A percentile compares a stretch with the other conserved stretches of the same genome.
Conservation (phyloP, 2,797 vertebrate species). For the Macroramphosus scolopax region DNA sequence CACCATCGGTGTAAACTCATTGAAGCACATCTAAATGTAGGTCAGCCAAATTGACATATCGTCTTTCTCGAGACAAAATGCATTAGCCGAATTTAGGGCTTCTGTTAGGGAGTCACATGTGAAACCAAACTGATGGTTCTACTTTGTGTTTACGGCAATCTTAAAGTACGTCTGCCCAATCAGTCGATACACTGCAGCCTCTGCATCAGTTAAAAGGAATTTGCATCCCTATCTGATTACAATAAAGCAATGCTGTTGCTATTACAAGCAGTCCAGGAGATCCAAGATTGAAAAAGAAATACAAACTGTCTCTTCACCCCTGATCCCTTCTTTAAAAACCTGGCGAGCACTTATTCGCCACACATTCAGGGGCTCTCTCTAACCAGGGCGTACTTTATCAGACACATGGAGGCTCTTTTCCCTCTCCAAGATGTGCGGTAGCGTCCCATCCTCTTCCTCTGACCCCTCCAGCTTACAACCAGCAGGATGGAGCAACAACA, state of each 20-base stretch:
- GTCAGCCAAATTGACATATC: constrained; percentile 36
- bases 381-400: constrained; percentile 72
- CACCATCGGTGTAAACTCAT: constrained; percentile 32
- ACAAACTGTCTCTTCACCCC: constrained; percentile 2
- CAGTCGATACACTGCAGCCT: neutral
- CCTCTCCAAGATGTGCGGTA: constrained; percentile 75
- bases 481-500: constrained; percentile 81
- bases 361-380: constrained; percentile 67
- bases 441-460: constrained; percentile 74
- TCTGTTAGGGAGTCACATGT: too few relatives aligned
- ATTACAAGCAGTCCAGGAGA: constrained; percentile 2
- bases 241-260: constrained; percentile 8
- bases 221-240: constrained; percentile 1
- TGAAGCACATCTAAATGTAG: constrained; percentile 34
- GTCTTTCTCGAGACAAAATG: constrained; percentile 30
- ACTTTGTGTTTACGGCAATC: too few relatives aligned
- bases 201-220: constrained; percentile 2
- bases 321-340: neutral
- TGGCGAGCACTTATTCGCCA: constrained; percentile 1
- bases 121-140: too few relatives aligned
- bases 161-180: too few relatives aligned
- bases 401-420: constrained; percentile 70
- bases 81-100: constrained; percentile 4
- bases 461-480: constrained; percentile 75
- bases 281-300: too few relatives aligned